Base-by-base conservation (phyloP, 2,797 vertebrate genomes). In the Hyperoplus immaculatus region DNA sequence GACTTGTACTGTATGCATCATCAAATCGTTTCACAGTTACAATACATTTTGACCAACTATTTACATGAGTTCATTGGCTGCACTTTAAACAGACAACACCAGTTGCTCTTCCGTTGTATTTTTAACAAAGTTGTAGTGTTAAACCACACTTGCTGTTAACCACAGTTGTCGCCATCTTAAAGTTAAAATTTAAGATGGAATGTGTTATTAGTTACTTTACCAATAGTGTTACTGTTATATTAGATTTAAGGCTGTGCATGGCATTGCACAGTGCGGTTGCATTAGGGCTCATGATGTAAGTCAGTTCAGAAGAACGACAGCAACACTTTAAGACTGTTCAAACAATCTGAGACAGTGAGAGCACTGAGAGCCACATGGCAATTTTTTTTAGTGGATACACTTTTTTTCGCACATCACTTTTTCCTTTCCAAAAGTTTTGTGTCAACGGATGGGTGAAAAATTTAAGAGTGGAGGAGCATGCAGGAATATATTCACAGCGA, bases 401-500 rank as follows among this genome's bases (percentile, higher is more conserved):
- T 55, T 85, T 66, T 75, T 73, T 89, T 79, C 54, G 58, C 72
- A 78, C 59, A 63, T 77, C 62, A 51, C 65, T 55, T 46, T 78
- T 75, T 74, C 68, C 73, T 83, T 87, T 86, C 45, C 81, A 68
- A 87, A 85, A 86, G 86, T 73, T 82, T 63, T 63, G 71, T 77
- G 81, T 80, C 78, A 61, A 56, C 9, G 43, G 62, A 80, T 64
- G 65, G 62, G 60, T 89, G 47, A 83, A 86, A 87, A 75, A 82
- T 86, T 42, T 41, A 88, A 57, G 72, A 75, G 77, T 38, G 29
- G 45, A 72, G 62, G 42, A 74, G 58, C 56, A 43, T 21, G 50
- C 64, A 63, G 47, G 78, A 79, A 76, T 42, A 65, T 58, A 74
- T 68, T 69, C 55, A 68, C 72, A 77, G 80, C 51, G 15, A 39